Percentiles rank a stretch among this genome's conserved stretches.
phyloP scores from a whole-genome alignment of 2,888 invertebrate genomes.

The Actias luna region DNA sequence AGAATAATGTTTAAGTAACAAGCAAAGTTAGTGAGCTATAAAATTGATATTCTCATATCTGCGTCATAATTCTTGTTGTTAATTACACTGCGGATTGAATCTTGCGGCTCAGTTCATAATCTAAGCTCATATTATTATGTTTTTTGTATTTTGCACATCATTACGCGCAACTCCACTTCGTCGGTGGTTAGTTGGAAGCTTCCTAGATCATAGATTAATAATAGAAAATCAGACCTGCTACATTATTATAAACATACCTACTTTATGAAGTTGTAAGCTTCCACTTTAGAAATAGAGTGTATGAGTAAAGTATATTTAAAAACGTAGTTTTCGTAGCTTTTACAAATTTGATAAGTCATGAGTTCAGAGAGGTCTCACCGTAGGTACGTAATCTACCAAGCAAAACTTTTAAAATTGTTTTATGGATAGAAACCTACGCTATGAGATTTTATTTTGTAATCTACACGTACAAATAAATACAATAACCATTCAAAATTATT shows the following conservation, averaged over 20 bases:
- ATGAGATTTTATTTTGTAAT: too few relatives aligned
- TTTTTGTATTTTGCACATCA: slow-evolving; percentile 74
- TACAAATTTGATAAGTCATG: too few relatives aligned
- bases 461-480: too few relatives aligned
- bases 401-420: too few relatives aligned
- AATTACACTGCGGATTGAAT: slow-evolving; percentile 47
- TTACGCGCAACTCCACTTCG: slow-evolving; percentile 54
- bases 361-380: too few relatives aligned
- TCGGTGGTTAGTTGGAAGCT: slow-evolving; percentile 61
- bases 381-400: too few relatives aligned
- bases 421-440: too few relatives aligned
- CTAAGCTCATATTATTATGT: slow-evolving; percentile 54
- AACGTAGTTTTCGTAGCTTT: too few relatives aligned
- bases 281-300: not conserved
- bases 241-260: not conserved
- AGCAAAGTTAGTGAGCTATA: not conserved
- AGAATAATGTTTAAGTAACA: not conserved
- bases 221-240: slow-evolving; percentile 12
- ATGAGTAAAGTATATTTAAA: not conserved
- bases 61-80: slow-evolving; percentile 9
- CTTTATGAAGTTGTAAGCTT: not conserved
- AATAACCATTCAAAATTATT: too few relatives aligned
- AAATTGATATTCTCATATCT: slow-evolving; percentile 4
- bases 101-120: slow-evolving; percentile 49
- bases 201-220: slow-evolving; percentile 50